Conservation (phyloP, 2,113 vertebrate species). For the Siniperca knerii region DNA sequence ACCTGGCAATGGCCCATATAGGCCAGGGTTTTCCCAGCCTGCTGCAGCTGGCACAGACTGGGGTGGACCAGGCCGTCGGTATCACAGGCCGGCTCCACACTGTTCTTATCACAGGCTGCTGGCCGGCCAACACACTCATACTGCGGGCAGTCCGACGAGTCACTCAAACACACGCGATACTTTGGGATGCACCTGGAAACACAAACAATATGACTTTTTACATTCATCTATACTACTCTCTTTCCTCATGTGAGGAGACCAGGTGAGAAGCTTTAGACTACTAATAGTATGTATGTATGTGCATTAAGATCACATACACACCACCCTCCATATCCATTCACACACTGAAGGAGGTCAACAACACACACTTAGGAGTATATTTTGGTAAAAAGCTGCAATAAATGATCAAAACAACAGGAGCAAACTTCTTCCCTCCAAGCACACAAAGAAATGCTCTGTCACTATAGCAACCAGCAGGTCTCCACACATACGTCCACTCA, state of each 20-base stretch:
- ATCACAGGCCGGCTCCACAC: slow-evolving; percentile 92
- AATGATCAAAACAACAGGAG: slow-evolving; percentile 18
- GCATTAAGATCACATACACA: not conserved
- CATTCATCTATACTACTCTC: not conserved
- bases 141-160: slow-evolving; percentile 89
- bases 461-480: slow-evolving; percentile 46
- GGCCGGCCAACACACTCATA: slow-evolving; percentile 91
- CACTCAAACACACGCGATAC: slow-evolving; percentile 92
- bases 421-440: not conserved
- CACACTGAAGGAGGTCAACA: not conserved
- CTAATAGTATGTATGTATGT: not conserved
- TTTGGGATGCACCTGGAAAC: slow-evolving; percentile 89
- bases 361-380: not conserved
- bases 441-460: slow-evolving; percentile 25
- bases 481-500: slow-evolving; percentile 8
- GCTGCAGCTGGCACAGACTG: slow-evolving; percentile 91
- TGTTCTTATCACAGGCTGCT: slow-evolving; percentile 87
- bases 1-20: slow-evolving; percentile 97
- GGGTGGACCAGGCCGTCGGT: slow-evolving; percentile 89
- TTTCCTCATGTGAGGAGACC: not conserved
- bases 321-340: not conserved
- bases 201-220: not conserved
- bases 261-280: not conserved
- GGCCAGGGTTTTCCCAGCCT: slow-evolving; percentile 91
- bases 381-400: not conserved